Evolutionary conservation across 2,797 vertebrate genomes (phyloP).

Genomic region (Hemibagrus guttatus): DNA sequence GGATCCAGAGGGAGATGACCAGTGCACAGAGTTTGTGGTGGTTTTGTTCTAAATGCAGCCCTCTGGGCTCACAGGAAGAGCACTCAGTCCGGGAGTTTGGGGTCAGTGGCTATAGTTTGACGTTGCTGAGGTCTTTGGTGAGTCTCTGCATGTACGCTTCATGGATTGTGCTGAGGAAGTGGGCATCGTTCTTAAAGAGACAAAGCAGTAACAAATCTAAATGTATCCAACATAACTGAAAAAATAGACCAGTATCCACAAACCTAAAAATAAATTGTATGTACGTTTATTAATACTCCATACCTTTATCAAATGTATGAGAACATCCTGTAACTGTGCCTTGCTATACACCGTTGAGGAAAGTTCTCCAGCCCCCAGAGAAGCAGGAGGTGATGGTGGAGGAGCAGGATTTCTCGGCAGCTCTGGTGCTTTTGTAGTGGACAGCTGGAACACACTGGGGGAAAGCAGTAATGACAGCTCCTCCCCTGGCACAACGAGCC

Average conservation of each 20-base stretch:
- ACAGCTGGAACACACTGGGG: conserved; percentile 92
- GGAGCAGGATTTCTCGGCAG: conserved; percentile 68
- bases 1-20: conserved; percentile 7
- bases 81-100: not conserved
- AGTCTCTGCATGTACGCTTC: conserved; percentile 90
- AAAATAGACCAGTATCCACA: no score
- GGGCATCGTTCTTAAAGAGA: conserved; percentile 84
- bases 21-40: not conserved
- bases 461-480: conserved; percentile 85
- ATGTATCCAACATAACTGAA: not conserved
- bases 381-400: conserved; percentile 75
- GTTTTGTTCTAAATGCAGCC: conserved; percentile 32
- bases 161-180: conserved; percentile 90
- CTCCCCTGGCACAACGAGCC: conserved; percentile 71
- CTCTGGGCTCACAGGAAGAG: not conserved
- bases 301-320: conserved; percentile 90
- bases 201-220: conserved; percentile 4
- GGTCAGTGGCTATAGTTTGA: conserved; percentile 78
- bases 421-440: conserved; percentile 73
- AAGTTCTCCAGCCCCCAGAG: conserved; percentile 72
- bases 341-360: conserved; percentile 79
- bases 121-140: conserved; percentile 83
- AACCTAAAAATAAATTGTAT: not conserved
- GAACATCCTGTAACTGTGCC: conserved; percentile 88
- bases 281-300: not conserved